These are phyloP conservation scores for Apamea epomidion DNA, from an alignment of 2,888 invertebrate genomes.

Conservation along the genomic window DNA sequence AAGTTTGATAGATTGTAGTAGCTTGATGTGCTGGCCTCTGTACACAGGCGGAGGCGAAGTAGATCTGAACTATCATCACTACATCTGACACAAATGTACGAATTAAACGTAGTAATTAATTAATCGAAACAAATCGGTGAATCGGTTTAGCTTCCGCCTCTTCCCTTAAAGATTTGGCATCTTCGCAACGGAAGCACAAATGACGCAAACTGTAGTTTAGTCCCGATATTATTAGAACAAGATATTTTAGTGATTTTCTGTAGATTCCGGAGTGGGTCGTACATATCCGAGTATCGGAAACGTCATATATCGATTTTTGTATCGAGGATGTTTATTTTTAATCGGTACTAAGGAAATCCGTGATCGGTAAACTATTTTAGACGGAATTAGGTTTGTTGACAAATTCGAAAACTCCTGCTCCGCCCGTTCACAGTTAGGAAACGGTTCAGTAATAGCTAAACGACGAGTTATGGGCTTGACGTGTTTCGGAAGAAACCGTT, in stretches of 20 bases:
- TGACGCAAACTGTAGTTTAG: constrained; percentile 73
- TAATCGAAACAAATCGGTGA: constrained; percentile 67
- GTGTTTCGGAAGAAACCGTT: constrained; percentile 32
- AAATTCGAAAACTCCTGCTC: constrained; percentile 30
- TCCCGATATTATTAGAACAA: constrained; percentile 67
- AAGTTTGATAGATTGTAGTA: too few relatives aligned
- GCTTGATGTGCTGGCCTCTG: too few relatives aligned
- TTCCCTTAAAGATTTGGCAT: constrained; percentile 69
- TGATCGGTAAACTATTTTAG: constrained; percentile 36
- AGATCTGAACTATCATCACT: constrained; percentile 3
- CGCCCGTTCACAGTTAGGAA: constrained; percentile 38
- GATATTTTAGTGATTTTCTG: constrained; percentile 63
- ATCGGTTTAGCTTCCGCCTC: constrained; percentile 62
- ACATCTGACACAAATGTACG: constrained; percentile 29
- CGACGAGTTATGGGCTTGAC: constrained; percentile 36
- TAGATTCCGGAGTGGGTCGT: constrained; percentile 56
- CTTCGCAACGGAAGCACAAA: constrained; percentile 72
- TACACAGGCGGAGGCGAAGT: not conserved
- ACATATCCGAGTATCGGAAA: constrained; percentile 51
- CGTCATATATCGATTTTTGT: constrained; percentile 59
- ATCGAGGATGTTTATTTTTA: constrained; percentile 56
- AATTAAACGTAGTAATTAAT: constrained; percentile 61
- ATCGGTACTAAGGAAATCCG: constrained; percentile 62
- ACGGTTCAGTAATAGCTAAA: constrained; percentile 34
- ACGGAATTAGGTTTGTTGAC: constrained; percentile 61